A percentile compares a stretch with the other conserved stretches of the same genome.
These are phyloP conservation scores for Lithophane ornitopus DNA, from an alignment of 2,888 invertebrate species.

Conservation along the genomic window DNA sequence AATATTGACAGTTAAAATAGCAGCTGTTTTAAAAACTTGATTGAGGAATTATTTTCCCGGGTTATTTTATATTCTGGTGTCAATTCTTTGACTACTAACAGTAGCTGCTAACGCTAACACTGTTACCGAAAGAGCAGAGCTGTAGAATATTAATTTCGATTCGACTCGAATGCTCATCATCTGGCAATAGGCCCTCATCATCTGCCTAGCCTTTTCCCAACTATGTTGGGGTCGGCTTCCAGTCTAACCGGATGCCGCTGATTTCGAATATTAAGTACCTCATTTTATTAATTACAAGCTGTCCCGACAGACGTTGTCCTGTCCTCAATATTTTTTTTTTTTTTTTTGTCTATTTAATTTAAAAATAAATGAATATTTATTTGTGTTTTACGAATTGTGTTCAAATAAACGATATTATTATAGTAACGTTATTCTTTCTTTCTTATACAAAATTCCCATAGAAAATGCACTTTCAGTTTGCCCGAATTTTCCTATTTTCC, in stretches of 20 bases:
- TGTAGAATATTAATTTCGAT: neutral
- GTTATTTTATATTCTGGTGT: neutral
- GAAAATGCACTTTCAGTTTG: neutral
- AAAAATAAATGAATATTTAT: no score
- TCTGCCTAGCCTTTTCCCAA: no score
- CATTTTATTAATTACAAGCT: neutral
- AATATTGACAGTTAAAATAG: slow-evolving; percentile 11
- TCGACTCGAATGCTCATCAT: neutral
- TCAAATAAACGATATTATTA: no score
- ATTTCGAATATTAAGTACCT: no score
- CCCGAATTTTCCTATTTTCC: neutral
- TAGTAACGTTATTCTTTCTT: no score
- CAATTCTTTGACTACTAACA: neutral
- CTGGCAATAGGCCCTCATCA: no score
- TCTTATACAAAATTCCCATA: neutral
- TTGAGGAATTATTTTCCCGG: slow-evolving; percentile 4
- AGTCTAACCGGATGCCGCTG: no score
- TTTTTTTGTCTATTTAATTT: no score
- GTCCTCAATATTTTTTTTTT: no score
- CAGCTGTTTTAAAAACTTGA: slow-evolving; percentile 8
- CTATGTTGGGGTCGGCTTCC: no score
- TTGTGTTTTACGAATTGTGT: no score
- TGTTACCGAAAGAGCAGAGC: neutral
- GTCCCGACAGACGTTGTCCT: neutral
- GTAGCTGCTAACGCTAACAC: neutral